Evolutionary conservation across 53 echinoderm and acorn worm species (phyloP), one percentile per base, ranked within the genome.

Genomic region (Luidia sarsii): DNA sequence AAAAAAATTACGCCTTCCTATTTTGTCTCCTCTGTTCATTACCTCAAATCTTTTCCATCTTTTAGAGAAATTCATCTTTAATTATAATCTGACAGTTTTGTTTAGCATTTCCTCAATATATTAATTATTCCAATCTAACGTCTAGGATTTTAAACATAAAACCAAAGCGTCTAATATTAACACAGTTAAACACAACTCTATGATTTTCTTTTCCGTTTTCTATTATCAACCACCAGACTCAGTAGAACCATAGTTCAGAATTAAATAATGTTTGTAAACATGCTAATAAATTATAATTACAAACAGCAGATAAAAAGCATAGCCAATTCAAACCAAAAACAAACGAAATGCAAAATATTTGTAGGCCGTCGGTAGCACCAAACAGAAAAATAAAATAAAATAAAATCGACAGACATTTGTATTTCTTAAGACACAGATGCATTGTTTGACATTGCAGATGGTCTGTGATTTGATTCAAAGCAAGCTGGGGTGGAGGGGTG

Each of bases 251-350:
- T 75, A 61, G 28, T 60, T 46, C 7, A 32, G 60, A 57, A 60
- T 60, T 45, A 61, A 61, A 61, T 77, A 41, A 71, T 56, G 77
- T 77, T 77, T 61, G 61, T 60, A 61, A 77, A 77, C 77, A 77
- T 77, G 77, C 77, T 60, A 77, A 77, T 77, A 77, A 77, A 77
- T 77, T 43, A 77, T 77, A 77, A 77, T 77, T 77, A 59, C 77
- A 77, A 45, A 28, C 31, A 77, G 77, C 77, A 60, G 59, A 38
- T 77, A 38, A 3, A 59, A 37, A 77, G 77, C 77, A 30, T 57
- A 77, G 61, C 61, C 59, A 43, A 18, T 41, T 22, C 31, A 31
- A 50, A 50, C 8, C n/a, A 20, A 20, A 20, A n/a, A n/a, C n/a
- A n/a, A 43, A 43, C 9, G 16, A 67, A 5, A 45, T 2, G 28